Evolutionary conservation across 2,113 vertebrate species (phyloP), one percentile per base, ranked within the genome.

Genomic region (Circaetus gallicus): DNA sequence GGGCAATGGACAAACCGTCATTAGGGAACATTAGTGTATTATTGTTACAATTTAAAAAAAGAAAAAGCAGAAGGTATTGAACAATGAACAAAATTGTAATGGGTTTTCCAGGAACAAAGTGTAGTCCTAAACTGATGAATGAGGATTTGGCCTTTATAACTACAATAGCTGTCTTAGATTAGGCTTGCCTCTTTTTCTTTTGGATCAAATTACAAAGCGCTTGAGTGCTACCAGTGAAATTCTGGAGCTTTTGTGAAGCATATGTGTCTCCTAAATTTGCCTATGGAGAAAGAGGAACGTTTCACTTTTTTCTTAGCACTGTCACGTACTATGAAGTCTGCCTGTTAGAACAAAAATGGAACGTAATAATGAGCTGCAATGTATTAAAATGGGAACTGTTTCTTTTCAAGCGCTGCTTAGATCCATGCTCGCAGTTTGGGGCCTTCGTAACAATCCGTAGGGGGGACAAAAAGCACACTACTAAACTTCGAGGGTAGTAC

Each of bases 221-320:
- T 88, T 76, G 28, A 89, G 13, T 49, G 69, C 61, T 72, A 40
- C 61, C 25, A 49, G 52, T 58, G 78, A 72, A 78, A 78, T 84
- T 63, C 59, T 82, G 56, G 65, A 80, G 53, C 29, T 90, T 85
- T 92, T 80, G 29, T 73, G 53, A 69, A 95, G 85, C 58, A 56
- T 80, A 34, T 80, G 66, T 24, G 5, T 81, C 42, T 92, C 32
- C 86, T 94, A 91, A 86, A 93, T 95, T 95, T 94, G 72, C 82
- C 63, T 38, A 2, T 18, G 31, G 43, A 74, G n/a, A 78, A 90
- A 83, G 40, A 91, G 14, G 89, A 93, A 61, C 9, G 9, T 72
- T 65, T n/a, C 82, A 43, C 47, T 86, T 82, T 80, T 62, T 65
- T 84, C 56, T 82, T 89, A 91, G 32, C 49, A 3, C 69, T 58